Percentiles rank a stretch among this genome's conserved stretches.
Conservation (phyloP, 2,797 vertebrate species). For the Xenopus petersii region DNA sequence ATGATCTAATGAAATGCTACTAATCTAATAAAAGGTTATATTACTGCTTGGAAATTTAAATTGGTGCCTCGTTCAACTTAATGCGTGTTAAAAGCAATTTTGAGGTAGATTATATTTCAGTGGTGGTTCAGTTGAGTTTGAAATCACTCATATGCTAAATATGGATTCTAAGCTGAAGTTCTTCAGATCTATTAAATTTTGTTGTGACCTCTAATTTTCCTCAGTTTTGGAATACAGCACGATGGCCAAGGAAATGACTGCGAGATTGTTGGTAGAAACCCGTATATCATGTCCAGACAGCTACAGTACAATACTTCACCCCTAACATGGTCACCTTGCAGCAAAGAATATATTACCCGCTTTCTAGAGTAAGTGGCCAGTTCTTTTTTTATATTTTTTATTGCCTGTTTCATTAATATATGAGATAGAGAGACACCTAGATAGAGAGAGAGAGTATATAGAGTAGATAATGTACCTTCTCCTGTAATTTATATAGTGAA, state of each 20-base stretch:
- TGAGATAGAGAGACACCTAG: too few species aligned
- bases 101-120: too few species aligned
- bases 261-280: conserved; percentile 77
- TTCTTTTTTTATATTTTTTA: too few species aligned
- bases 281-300: conserved; percentile 94
- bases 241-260: conserved; percentile 96
- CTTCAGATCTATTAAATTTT: too few species aligned
- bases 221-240: conserved; percentile 92
- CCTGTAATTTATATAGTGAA: too few species aligned
- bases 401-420: too few species aligned
- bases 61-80: conserved; percentile 1
- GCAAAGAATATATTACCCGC: conserved; percentile 95
- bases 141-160: too few species aligned
- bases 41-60: conserved; percentile 7
- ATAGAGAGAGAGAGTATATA: too few species aligned
- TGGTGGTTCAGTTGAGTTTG: too few species aligned
- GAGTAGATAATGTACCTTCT: too few species aligned
- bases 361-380: conserved; percentile 87
- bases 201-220: conserved; percentile 7
- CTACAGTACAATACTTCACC: conserved; percentile 90
- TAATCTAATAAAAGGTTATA: conserved; percentile 2
- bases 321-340: conserved; percentile 92
- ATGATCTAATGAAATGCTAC: conserved; percentile 31
- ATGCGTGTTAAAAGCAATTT: not conserved
- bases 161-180: too few species aligned